Evolutionary conservation across 1,140 invertebrate species (phyloP), one percentile per base, ranked within the genome.

Genomic region (Ridgeia piscesae): DNA sequence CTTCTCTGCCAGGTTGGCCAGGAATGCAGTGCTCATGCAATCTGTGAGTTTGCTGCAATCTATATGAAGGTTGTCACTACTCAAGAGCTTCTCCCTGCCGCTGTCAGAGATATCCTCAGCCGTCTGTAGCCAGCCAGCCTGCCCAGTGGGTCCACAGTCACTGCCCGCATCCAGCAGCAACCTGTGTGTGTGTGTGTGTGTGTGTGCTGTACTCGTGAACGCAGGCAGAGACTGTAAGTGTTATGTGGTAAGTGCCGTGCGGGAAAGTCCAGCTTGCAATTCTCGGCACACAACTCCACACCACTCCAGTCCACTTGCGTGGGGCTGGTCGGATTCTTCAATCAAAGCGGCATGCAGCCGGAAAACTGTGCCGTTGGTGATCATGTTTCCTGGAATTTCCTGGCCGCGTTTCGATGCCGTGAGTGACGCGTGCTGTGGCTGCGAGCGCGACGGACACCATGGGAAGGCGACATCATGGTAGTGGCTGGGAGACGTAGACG

Each of bases 311-410:
- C 21, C 48, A 21, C 58, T 77, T 21, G 58, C 58, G 17, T 77
- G 58, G 58, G 17, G 58, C 58, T 77, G 11, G 17, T 77, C 58
- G 58, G 58, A 77, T 77, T 77, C 58, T 77, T 77, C 58, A 77
- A 77, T 77, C 58, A 77, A 77, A 77, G 17, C 14, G 27, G 58
- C 6, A 77, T 21, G 58, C 58, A 77, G 58, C 58, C 58, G 58
- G 58, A 77, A 77, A 77, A 77, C 17, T 77, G 58, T 77, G 17
- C 17, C 17, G 27, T 77, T 77, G 27, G 17, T 77, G 58, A 77
- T 77, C 58, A 77, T 77, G 58, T 77, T 77, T 77, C 58, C 58
- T 77, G 58, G 58, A 77, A 77, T 77, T 77, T 77, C 58, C 58
- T 77, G 58, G 58, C 58, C 14, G 58, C 17, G 17, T 77, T 77